phyloP scores from a whole-genome alignment of 2,113 vertebrate genomes.

The Donacobius atricapilla region DNA sequence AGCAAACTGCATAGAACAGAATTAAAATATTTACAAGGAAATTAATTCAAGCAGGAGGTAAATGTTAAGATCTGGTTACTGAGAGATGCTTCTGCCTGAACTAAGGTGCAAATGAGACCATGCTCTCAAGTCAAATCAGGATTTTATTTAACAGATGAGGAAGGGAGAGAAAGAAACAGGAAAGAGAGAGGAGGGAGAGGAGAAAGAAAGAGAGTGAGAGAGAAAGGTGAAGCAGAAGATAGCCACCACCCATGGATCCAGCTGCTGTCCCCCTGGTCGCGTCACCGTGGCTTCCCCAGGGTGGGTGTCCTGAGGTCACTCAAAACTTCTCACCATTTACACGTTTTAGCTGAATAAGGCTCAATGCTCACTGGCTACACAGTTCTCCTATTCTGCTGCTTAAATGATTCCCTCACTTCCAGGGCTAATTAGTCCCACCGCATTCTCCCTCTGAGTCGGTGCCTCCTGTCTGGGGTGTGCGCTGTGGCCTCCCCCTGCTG shows the following conservation, averaged over 20 bases:
- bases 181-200: not conserved
- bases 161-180: not conserved
- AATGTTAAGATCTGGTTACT: not conserved
- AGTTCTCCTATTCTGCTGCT: not conserved
- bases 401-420: not conserved
- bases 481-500: not conserved
- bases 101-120: not conserved
- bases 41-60: not conserved
- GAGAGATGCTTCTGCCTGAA: not conserved
- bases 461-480: not conserved
- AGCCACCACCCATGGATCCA: not conserved
- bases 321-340: not conserved
- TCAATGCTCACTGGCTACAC: accelerated
- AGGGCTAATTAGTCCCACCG: not conserved
- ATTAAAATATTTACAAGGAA: not conserved
- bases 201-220: not conserved
- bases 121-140: not conserved
- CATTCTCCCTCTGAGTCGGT: not conserved
- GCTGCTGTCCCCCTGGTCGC: accelerated
- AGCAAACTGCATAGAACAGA: not conserved
- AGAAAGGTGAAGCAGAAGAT: not conserved
- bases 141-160: not conserved
- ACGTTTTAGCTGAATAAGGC: not conserved
- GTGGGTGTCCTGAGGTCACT: not conserved
- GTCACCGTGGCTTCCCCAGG: not conserved